Evolutionary conservation across 2,113 vertebrate species (phyloP), one percentile per base, ranked within the genome.

Genomic region (Spea bombifrons): DNA sequence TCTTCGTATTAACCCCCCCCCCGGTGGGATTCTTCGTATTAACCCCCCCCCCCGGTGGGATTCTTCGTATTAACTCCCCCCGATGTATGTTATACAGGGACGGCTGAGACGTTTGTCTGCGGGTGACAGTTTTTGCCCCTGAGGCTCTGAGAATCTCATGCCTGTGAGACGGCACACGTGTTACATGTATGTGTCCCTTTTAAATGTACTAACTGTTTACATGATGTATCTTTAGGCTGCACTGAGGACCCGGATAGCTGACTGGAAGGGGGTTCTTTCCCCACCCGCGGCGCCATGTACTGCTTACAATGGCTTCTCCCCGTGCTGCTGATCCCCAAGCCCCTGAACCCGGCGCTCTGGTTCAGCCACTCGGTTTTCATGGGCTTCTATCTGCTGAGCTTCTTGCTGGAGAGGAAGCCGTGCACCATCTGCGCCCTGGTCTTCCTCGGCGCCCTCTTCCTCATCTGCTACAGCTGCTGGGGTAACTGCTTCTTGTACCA

Each of bases 331-430:
- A 99, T 99, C 89, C 97, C 97, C 83, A 99, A 99, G 85, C 97
- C 97, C 69, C 90, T 99, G 87, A 99, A 99, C 89, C 97, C 97
- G 3, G 97, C 97, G 0, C 85, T 99, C 86, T 99, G 97, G 97
- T 99, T 99, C 90, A 99, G 93, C 87, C 97, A 99, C 92, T 98
- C 97, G 65, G 96, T 99, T 96, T 99, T 99, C 87, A 99, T 99
- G 97, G 97, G 96, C 88, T 99, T 99, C 91, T 99, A 99, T 89
- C 90, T 99, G 89, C 96, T 99, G 86, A 99, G 97, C 92, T 99
- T 99, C 88, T 91, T 99, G 84, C 89, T 99, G 94, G 97, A 99
- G 88, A 94, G 97, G 90, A 99, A 99, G 86, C 97, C 97, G 82
- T 99, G 97, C 92, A 99, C 97, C 4, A 99, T 99, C 86, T 99